These are phyloP conservation scores for Sciurus carolinensis DNA, from an alignment of 2,797 vertebrate species.

Conservation along the genomic window DNA sequence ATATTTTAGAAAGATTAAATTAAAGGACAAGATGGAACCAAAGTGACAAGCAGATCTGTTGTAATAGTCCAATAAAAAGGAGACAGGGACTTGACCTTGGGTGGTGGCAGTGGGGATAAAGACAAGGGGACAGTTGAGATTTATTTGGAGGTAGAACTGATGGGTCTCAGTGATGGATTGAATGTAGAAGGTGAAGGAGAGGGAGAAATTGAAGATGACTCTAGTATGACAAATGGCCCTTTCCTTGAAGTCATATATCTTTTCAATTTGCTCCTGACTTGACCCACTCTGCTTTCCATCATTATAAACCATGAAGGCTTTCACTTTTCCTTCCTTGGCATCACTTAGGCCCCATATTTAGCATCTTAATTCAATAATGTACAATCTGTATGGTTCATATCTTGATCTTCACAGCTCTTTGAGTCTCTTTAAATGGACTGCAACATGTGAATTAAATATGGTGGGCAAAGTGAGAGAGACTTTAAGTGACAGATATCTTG, in stretches of 20 bases:
- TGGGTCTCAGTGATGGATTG: slow-evolving; percentile 64
- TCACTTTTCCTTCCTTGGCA: slow-evolving; percentile 37
- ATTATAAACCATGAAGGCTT: slow-evolving; percentile 68
- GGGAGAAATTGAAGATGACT: slow-evolving; percentile 75
- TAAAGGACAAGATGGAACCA: neutral
- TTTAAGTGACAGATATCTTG: slow-evolving; percentile 13
- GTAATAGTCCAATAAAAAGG: slow-evolving; percentile 7
- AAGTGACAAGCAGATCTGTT: slow-evolving; percentile 17
- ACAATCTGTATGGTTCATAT: slow-evolving; percentile 70
- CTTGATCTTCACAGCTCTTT: slow-evolving; percentile 81
- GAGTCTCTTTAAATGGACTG: slow-evolving; percentile 74
- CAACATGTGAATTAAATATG: slow-evolving; percentile 84
- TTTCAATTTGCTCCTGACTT: slow-evolving; percentile 71
- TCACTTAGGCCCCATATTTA: slow-evolving; percentile 71
- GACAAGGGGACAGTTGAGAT: slow-evolving; percentile 61
- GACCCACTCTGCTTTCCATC: slow-evolving; percentile 58
- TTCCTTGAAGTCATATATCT: slow-evolving; percentile 79
- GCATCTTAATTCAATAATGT: slow-evolving; percentile 83
- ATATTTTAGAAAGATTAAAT: slow-evolving; percentile 52
- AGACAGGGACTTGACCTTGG: slow-evolving; percentile 65
- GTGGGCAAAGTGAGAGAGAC: slow-evolving; percentile 24
- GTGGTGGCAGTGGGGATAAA: slow-evolving; percentile 27
- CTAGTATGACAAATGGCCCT: slow-evolving; percentile 73
- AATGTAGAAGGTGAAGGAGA: slow-evolving; percentile 31
- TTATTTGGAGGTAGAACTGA: slow-evolving; percentile 69